Evolutionary conservation across 2,888 invertebrate genomes (phyloP), one percentile per base, ranked within the genome.

Genomic region (Thumatha senex): DNA sequence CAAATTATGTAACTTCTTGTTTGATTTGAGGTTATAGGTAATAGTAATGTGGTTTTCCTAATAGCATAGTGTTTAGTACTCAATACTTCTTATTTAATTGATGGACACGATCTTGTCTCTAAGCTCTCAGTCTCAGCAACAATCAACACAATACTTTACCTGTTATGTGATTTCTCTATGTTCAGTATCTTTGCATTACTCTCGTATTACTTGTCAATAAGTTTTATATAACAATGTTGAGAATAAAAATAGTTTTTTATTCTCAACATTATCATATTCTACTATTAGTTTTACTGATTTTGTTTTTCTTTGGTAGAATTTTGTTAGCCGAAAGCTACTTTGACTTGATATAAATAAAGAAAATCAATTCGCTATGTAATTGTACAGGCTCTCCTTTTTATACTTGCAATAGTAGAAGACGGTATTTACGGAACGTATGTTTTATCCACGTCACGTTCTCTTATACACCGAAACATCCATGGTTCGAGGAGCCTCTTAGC

Each of bases 31-130:
- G 29, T 56, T 31, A 50, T 62, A 61, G 48, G n/a, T n/a, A n/a
- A n/a, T n/a, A n/a, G n/a, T n/a, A n/a, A n/a, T 55, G 63, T 67
- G 66, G 63, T 62, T 58, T 56, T 61, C 58, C 61, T 56, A 5
- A 35, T 41, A 35, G 14, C 9, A 38, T 14, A 11, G 34, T 35
- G 12, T 41, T 48, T 31, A 50, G 34, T 14, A 47, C 31, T 40
- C 24, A 43, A 51, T 51, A 40, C 30, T 10, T 46, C 45, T 45
- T 42, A 45, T 45, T 56, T 50, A 56, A 54, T 58, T 54, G 40
- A n/a, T 49, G 39, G 54, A 42, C 51, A 51, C 51, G 46, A 58
- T 51, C 29, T 46, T 30, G 31, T 46, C 36, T 8, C 31, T 31
- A 31, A 31, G 18, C 18, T 24, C 18, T 48, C 45, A 43, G 46